A percentile compares a stretch with the other conserved stretches of the same genome.
phyloP scores from a whole-genome alignment of 2,113 vertebrate species.

The Asarcornis scutulata region DNA sequence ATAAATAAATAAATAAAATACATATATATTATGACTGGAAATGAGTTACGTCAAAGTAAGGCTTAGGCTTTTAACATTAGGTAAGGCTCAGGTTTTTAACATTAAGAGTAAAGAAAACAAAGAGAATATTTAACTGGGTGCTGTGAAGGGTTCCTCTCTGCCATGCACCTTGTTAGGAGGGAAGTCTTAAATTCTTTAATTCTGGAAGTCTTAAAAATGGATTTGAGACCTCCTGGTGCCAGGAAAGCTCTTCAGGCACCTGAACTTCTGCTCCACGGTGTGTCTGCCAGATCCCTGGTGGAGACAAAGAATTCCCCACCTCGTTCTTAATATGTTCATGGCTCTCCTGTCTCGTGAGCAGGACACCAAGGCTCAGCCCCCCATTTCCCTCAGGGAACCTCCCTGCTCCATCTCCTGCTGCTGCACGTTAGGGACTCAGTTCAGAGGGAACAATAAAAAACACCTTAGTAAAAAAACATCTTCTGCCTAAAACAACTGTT shows the following conservation, averaged over 20 bases:
- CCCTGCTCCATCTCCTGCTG: neutral
- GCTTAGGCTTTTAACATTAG: neutral
- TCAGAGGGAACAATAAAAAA: neutral
- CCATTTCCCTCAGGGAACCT: neutral
- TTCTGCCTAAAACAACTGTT: neutral
- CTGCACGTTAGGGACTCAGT: neutral
- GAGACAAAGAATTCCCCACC: neutral
- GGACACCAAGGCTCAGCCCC: neutral
- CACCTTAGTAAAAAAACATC: neutral
- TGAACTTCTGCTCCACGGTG: neutral
- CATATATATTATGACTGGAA: neutral
- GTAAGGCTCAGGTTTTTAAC: neutral
- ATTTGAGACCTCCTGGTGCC: neutral
- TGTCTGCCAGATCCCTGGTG: neutral
- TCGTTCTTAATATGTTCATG: neutral
- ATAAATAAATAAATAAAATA: no score
- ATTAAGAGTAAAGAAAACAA: neutral
- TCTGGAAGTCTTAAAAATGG: neutral
- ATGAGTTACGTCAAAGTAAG: neutral
- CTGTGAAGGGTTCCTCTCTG: accelerated
- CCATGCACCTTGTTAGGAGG: neutral
- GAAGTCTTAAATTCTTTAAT: neutral
- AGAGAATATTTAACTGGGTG: neutral
- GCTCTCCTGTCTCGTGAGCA: neutral
- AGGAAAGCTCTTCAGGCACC: neutral